These are phyloP conservation scores for Ptilonorhynchus violaceus DNA, from an alignment of 2,113 vertebrate genomes.

Conservation along the genomic window DNA sequence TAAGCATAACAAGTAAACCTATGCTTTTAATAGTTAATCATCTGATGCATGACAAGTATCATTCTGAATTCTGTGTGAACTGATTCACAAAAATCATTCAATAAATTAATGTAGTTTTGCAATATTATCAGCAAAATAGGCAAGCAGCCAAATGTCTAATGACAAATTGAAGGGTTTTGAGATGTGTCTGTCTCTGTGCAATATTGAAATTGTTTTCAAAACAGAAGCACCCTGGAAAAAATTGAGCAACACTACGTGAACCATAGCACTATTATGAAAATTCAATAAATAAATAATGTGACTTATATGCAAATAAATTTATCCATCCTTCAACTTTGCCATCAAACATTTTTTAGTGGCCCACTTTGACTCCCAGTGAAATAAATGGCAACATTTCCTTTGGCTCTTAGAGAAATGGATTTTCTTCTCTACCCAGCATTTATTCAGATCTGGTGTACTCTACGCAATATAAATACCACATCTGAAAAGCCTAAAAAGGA, in stretches of 20 bases:
- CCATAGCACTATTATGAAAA: conserved; percentile 63
- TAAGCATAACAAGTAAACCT: conserved; percentile 70
- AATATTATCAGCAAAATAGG: conserved; percentile 76
- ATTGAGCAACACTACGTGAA: conserved; percentile 54
- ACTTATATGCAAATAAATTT: conserved; percentile 63
- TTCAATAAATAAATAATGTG: conserved; percentile 74
- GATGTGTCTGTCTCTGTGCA: conserved; percentile 73
- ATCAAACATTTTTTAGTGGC: conserved; percentile 1
- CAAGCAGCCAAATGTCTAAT: conserved; percentile 78
- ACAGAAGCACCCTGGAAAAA: conserved; percentile 73
- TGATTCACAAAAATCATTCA: conserved; percentile 76
- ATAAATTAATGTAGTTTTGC: conserved; percentile 76
- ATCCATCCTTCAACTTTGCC: conserved; percentile 57
- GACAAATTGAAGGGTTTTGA: conserved; percentile 76
- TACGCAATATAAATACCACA: background rate
- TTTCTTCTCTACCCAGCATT: background rate
- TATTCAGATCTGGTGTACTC: conserved; percentile 6
- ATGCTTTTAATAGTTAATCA: conserved; percentile 72
- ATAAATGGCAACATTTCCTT: background rate
- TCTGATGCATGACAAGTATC: conserved; percentile 69
- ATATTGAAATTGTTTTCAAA: conserved; percentile 74
- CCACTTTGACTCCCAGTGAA: conserved; percentile 17
- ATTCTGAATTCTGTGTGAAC: conserved; percentile 73
- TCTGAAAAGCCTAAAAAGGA: conserved; percentile 41
- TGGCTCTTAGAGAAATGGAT: background rate